Conservation (phyloP, 2,797 vertebrate genomes). For the Thripadectes ignobilis region DNA sequence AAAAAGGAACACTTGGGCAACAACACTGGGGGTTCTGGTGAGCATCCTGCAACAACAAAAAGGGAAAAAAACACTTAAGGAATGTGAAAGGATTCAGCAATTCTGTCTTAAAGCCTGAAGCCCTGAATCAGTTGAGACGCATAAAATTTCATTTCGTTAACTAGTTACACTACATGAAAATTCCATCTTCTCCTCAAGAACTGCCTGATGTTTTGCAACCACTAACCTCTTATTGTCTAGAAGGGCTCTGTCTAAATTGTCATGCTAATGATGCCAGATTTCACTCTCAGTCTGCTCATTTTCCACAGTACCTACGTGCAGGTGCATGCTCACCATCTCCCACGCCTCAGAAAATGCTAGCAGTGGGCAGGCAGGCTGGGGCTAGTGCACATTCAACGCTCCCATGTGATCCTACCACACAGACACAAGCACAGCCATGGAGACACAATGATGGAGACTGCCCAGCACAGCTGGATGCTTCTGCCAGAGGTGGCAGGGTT, state of each 20-base stretch:
- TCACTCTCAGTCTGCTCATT: not conserved
- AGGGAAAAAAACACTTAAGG: not conserved
- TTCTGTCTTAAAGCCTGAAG: not conserved
- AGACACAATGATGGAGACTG: not conserved
- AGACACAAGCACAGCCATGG: not conserved
- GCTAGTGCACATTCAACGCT: fast-evolving
- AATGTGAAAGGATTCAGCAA: not conserved
- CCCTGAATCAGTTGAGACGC: not conserved
- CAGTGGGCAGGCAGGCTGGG: not conserved
- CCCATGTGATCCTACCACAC: fast-evolving
- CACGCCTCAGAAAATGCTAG: not conserved
- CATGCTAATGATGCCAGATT: not conserved
- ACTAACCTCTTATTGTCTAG: not conserved
- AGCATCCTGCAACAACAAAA: constrained; percentile 69
- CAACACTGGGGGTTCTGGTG: constrained; percentile 78
- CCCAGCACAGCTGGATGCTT: not conserved
- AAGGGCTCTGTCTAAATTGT: not conserved
- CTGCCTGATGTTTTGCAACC: not conserved
- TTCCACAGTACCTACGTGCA: not conserved
- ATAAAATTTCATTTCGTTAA: not conserved
- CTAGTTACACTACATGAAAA: not conserved
- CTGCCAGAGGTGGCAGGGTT: not conserved
- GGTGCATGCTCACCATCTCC: not conserved
- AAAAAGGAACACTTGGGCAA: constrained; percentile 82
- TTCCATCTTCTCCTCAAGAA: not conserved